Evolutionary conservation across 2,113 vertebrate genomes (phyloP), one percentile per base, ranked within the genome.

Genomic region (Phoenicopterus ruber): DNA sequence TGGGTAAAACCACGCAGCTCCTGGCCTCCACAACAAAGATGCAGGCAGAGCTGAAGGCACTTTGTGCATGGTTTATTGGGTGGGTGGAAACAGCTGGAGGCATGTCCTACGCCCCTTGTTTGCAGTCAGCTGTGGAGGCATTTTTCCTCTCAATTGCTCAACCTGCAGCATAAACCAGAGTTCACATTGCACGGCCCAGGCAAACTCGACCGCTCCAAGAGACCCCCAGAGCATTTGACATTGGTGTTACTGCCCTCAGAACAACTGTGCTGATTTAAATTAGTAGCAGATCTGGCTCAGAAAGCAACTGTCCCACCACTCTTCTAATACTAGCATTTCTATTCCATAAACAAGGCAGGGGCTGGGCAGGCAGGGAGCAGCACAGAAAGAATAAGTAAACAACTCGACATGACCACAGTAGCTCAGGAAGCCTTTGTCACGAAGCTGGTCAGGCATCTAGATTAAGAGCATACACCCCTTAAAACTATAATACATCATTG

Each of bases 131-230:
- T 46, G 42, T 11, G 44, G 65, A 65, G 19, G 44, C 40, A 9
- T 34, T 66, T 71, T 65, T 58, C 40, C 44, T 66, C 82, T 28
- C 71, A 34, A 7, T 44, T 82, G 71, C 52, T 71, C 87, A 94
- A 65, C n/a, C 44, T 29, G 25, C 34, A 65, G 57, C 63, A 49
- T 25, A 65, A 58, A 26, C 25, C 63, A 66, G 70, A 80, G 36
- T 44, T 69, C 61, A 55, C 0, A 3, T 8, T 52, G 50, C 87
- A 42, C 29, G 34, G 77, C 31, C 21, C 50, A 47, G 49, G 25
- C 36, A 65, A 73, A 42, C 38, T 6, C 2, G 2, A n/a, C 10
- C 0, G 0, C 34, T 46, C 15, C 34, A 28, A 42, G 49, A 57
- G 17, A 47, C 11, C 26, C 18, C 18, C 70, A 44, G 25, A 63